phyloP scores from a whole-genome alignment of 2,797 vertebrate species.

The Discoglossus pictus region DNA sequence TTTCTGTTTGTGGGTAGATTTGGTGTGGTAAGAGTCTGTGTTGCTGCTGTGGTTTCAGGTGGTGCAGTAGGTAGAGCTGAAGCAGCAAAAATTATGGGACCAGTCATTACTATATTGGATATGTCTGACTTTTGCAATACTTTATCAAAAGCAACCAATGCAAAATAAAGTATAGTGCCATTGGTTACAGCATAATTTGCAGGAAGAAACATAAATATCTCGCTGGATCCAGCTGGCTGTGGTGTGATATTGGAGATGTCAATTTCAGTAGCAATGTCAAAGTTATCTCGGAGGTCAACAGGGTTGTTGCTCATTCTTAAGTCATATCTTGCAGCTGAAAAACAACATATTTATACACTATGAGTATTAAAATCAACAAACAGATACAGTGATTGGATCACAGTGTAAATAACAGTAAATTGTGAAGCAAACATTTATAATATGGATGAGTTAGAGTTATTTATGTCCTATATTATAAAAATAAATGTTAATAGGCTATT shows the following conservation, averaged over 20 bases:
- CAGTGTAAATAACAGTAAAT: too few species aligned
- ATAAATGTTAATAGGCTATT: too few species aligned
- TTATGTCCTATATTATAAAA: too few species aligned
- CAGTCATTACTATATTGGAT: slow-evolving; percentile 63
- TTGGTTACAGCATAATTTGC: slow-evolving; percentile 50
- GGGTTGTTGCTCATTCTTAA: slow-evolving; percentile 53
- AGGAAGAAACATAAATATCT: slow-evolving; percentile 55
- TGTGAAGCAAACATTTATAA: too few species aligned
- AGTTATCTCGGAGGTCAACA: slow-evolving; percentile 56
- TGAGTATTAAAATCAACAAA: too few species aligned
- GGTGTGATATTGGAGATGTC: slow-evolving; percentile 54
- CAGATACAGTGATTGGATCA: too few species aligned
- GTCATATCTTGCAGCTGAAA: slow-evolving; percentile 54
- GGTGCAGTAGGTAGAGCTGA: background rate
- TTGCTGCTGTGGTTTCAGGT: too few species aligned
- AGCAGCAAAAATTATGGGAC: too few species aligned
- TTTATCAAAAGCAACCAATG: slow-evolving; percentile 55
- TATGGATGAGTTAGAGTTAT: too few species aligned
- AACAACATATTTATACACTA: background rate
- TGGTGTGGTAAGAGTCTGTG: too few species aligned
- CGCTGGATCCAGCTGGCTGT: slow-evolving; percentile 52
- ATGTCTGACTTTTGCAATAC: slow-evolving; percentile 54
- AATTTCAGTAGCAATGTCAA: slow-evolving; percentile 51
- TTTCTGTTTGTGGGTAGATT: too few species aligned
- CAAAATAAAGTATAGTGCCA: slow-evolving; percentile 56